These are phyloP conservation scores for Plagodis pulveraria DNA, from an alignment of 2,888 invertebrate genomes.

Conservation along the genomic window DNA sequence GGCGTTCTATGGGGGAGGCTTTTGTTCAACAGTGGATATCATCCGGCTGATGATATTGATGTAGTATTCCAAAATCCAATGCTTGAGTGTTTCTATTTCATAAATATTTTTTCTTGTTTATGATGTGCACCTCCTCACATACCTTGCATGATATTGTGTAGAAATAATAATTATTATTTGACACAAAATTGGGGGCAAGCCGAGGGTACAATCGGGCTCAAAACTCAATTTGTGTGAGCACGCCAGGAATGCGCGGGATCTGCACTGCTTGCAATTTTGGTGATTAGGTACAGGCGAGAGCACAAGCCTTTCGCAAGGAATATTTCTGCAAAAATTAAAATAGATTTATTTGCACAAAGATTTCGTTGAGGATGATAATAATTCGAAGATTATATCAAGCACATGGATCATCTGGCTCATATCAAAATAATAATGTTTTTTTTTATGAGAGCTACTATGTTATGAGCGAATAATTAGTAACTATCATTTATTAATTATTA, in stretches of 20 bases:
- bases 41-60: no score
- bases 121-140: background rate
- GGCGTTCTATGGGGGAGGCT: no score
- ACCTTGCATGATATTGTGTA: background rate
- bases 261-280: conserved; percentile 62
- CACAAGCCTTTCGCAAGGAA: conserved; percentile 37
- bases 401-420: no score
- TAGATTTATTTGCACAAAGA: background rate
- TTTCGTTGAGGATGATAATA: no score
- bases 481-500: no score
- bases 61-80: no score
- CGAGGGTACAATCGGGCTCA: conserved; percentile 39
- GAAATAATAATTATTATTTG: conserved; percentile 23
- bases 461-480: no score
- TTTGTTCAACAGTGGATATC: no score
- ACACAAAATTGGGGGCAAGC: conserved; percentile 9
- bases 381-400: no score
- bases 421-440: no score
- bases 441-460: no score
- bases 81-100: no score
- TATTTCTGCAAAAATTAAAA: background rate
- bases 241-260: conserved; percentile 62
- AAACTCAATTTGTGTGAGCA: conserved; percentile 66
- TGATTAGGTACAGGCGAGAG: conserved; percentile 38
- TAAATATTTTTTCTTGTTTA: background rate